Base-by-base conservation (phyloP, 2,888 invertebrate genomes). In the Stictocephala bisonia region DNA sequence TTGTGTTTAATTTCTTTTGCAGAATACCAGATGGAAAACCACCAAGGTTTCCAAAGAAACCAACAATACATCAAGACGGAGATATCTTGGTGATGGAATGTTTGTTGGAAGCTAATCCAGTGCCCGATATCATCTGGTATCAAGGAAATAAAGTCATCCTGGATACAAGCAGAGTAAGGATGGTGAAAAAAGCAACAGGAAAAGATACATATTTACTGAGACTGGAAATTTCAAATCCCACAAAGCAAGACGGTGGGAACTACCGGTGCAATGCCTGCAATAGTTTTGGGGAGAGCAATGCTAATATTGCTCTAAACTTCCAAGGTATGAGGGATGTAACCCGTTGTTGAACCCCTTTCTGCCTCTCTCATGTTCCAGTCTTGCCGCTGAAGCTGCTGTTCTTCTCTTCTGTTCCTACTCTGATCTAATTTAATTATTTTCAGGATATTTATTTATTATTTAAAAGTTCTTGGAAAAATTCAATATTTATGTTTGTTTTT, bases 231-330 rank as follows among this genome's bases (percentile, higher is more conserved):
- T 90, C 92, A 85, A 95, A 96, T 86, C 99, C 99, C 71, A 95
- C 95, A 78, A 93, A 93, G 83, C 93, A 94, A 83, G 99, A 99
- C 86, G 99, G 98, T 82, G 99, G 99, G 81, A 96, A 96, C 86
- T 99, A 99, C 89, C 92, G 98, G 84, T 99, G 99, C 89, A 98
- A 98, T 86, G 99, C 99, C 82, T 94, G 97, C 88, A 99, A 99
- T 89, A 91, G 93, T 85, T 93, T 92, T 86, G 99, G 99, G 86
- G 99, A 99, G 89, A 97, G 97, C 88, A 99, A 99, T 89, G 99
- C 99, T 82, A 99, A 99, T 87, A 99, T 99, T 88, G 96, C 98
- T 84, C 93, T 99, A 84, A 99, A 99, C 87, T 97, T 99, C 89
- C 96, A 97, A 94, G 97, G 97, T 96, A 93, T 69, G 73, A 48